phyloP scores from a whole-genome alignment of 2,113 vertebrate genomes.

The Campylorhamphus procurvoides region DNA sequence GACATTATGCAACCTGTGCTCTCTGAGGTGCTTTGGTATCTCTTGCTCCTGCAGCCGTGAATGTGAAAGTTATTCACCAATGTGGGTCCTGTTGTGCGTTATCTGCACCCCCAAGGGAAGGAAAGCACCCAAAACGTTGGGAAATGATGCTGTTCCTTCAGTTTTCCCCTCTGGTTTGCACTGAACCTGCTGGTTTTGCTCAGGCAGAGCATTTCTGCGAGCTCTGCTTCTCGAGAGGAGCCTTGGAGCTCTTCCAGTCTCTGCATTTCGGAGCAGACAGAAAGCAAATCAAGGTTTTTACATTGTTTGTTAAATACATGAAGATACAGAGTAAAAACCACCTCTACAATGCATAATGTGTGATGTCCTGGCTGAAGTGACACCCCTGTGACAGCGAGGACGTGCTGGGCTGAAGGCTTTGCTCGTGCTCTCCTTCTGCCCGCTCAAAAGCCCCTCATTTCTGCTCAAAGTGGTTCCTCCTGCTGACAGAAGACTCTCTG shows the following conservation, averaged over 20 bases:
- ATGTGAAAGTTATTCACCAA: accelerated
- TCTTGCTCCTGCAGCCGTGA: background rate
- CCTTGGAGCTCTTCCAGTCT: background rate
- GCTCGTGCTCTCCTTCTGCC: background rate
- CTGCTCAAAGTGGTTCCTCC: no score
- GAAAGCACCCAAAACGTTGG: background rate
- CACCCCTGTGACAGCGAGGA: background rate
- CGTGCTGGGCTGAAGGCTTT: background rate
- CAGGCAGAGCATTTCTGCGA: background rate
- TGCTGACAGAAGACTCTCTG: background rate
- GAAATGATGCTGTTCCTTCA: background rate
- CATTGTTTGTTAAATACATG: background rate
- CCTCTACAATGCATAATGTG: background rate
- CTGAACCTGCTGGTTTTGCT: background rate
- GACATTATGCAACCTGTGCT: background rate
- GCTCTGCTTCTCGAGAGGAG: background rate
- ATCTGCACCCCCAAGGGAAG: background rate
- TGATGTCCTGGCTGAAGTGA: background rate
- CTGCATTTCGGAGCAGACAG: background rate
- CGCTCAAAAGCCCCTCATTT: background rate
- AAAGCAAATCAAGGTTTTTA: background rate
- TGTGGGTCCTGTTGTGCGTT: accelerated
- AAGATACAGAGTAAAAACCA: background rate
- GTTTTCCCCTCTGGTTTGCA: background rate
- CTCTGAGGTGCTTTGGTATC: background rate